Evolutionary conservation across 2,113 vertebrate genomes (phyloP).

Genomic region (Forbesichthys agassizii): DNA sequence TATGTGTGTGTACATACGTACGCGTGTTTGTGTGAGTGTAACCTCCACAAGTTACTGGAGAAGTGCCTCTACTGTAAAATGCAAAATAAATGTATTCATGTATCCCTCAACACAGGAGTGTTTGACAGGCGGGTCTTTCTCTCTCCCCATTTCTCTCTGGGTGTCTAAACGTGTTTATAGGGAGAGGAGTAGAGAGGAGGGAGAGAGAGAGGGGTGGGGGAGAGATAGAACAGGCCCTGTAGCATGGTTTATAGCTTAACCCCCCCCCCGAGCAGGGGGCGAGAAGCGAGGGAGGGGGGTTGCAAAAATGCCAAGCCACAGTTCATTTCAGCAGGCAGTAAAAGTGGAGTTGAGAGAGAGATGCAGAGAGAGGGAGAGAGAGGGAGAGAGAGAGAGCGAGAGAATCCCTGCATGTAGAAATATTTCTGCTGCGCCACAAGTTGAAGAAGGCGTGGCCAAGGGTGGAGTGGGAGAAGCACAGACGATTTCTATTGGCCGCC

Average conservation of each 20-base stretch:
- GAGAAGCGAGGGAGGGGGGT: constrained; percentile 62
- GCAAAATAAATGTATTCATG: not conserved
- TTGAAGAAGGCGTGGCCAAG: constrained; percentile 31
- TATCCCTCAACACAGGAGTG: not conserved
- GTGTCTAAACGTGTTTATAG: constrained; percentile 74
- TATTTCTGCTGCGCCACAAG: constrained; percentile 35
- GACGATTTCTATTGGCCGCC: not conserved
- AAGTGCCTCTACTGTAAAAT: too few species aligned
- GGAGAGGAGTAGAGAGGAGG: constrained; percentile 53
- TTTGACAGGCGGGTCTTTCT: not conserved
- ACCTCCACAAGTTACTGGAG: too few species aligned
- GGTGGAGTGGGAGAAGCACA: not conserved
- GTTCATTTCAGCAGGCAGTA: constrained; percentile 77
- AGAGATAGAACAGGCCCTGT: constrained; percentile 71
- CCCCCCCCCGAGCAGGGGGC: constrained; percentile 57
- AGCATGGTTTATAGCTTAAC: constrained; percentile 72
- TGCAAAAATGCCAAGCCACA: constrained; percentile 74
- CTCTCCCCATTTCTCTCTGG: constrained; percentile 34
- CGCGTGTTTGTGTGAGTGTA: too few species aligned
- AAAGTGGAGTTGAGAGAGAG: constrained; percentile 65
- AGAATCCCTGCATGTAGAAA: constrained; percentile 22
- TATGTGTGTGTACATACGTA: too few species aligned
- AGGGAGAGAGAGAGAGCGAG: not conserved
- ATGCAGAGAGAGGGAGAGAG: constrained; percentile 8
- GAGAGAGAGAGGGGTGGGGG: constrained; percentile 58